Conservation (phyloP, 92 coral and sea anemone species). For the Umimayanthus kanabou region DNA sequence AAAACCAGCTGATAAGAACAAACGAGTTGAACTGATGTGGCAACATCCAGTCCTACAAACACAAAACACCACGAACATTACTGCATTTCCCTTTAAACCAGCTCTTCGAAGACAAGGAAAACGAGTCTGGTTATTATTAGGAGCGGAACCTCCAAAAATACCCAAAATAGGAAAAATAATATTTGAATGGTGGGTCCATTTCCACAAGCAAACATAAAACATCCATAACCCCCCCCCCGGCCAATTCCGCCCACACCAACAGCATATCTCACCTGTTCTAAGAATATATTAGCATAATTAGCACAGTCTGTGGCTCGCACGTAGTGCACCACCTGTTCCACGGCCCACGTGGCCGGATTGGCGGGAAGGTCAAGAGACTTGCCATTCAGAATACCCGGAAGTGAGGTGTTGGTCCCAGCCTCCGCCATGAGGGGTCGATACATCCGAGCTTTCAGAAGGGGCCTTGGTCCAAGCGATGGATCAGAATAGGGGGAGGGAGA, state of each 20-base stretch:
- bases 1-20: no score
- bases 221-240: background rate
- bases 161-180: no score
- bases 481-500: constrained; percentile 24
- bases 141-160: no score
- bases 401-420: constrained; percentile 92
- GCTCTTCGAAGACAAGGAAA: background rate
- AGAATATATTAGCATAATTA: constrained; percentile 72
- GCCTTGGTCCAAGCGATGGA: background rate
- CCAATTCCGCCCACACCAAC: background rate
- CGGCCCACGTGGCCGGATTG: constrained; percentile 90
- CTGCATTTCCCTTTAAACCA: background rate
- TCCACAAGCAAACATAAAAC: no score
- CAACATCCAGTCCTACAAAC: no score
- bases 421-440: constrained; percentile 65
- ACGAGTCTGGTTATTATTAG: background rate
- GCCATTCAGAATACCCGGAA: constrained; percentile 93
- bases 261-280: constrained; percentile 66
- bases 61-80: no score
- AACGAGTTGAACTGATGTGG: no score
- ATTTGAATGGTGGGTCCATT: no score
- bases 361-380: constrained; percentile 90
- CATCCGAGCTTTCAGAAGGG: background rate
- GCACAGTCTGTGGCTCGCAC: constrained; percentile 84
- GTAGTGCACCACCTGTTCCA: constrained; percentile 87